Percentiles rank a stretch among this genome's conserved stretches.
Conservation (phyloP, 2,113 vertebrate species). For the Chamaea fasciata region DNA sequence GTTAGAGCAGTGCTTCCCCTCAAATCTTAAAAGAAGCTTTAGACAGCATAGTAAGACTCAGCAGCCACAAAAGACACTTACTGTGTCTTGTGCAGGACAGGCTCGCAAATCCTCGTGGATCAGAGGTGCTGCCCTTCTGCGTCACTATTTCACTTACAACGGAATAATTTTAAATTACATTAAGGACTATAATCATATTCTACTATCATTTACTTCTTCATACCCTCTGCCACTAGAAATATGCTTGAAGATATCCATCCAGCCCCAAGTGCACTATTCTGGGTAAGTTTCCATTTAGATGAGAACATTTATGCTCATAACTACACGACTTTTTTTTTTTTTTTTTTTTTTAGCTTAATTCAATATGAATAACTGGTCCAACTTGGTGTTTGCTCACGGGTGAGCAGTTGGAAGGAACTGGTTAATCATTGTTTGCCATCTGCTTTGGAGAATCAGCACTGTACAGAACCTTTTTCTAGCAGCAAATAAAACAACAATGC, state of each 20-base stretch:
- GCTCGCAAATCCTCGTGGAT: background rate
- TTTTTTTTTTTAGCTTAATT: background rate
- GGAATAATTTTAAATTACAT: conserved; percentile 9
- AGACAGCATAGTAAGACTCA: background rate
- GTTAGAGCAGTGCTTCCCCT: background rate
- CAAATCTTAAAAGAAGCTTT: conserved; percentile 3
- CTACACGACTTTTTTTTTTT: background rate
- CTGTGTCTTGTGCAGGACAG: background rate
- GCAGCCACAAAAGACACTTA: background rate
- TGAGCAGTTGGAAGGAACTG: conserved; percentile 16
- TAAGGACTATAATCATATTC: background rate
- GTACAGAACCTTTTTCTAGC: background rate
- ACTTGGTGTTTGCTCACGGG: background rate
- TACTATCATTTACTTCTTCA: background rate
- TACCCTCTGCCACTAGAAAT: conserved; percentile 29
- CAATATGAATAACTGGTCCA: background rate
- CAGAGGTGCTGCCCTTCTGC: background rate
- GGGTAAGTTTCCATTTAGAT: background rate
- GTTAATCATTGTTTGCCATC: conserved; percentile 47
- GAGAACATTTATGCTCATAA: background rate
- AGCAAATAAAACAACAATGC: background rate
- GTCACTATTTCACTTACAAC: conserved; percentile 7
- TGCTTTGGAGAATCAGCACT: background rate
- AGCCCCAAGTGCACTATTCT: background rate
- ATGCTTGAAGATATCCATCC: background rate